Evolutionary conservation across 1,140 invertebrate genomes (phyloP), one percentile per base, ranked within the genome.

Genomic region (Musca domestica): DNA sequence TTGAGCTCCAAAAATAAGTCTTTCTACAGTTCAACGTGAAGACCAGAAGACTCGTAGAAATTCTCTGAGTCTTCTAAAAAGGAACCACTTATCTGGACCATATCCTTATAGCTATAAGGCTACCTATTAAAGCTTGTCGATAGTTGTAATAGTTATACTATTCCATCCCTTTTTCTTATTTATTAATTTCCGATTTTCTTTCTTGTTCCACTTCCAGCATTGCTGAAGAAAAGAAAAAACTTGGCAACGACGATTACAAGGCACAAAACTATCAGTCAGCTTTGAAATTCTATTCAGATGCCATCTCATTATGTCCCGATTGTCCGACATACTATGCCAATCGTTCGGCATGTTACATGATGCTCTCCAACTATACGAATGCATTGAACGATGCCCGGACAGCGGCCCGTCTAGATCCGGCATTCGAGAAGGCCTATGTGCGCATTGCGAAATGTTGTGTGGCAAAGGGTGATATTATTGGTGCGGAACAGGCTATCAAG

Each of bases 331-430:
- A 94, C 77, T 97, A 96, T 84, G 91, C 92, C 66, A 98, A 98
- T 82, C 86, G 95, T 74, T 88, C 95, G 54, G 95, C 95, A 25
- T 95, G 95, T 81, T 92, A 92, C 75, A 93, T 98, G 87, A 98
- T 97, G 95, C 78, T 97, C 64, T 88, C 89, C 66, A 89, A 90
- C 74, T 96, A 92, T 78, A 87, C 87, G 74, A 88, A 92, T 71
- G 95, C 95, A 17, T 78, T 96, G 15, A 88, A 88, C 70, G 95
- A 98, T 86, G 90, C 93, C 20, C 87, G 91, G 70, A 89, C 89
- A 81, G 87, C 93, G 65, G 84, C 95, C 22, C 83, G 87, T 49
- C 74, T 97, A 47, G 94, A 98, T 83, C 83, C 88, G 0, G 86
- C 78, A 68, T 95, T 94, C 83, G 86, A 89, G 51, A 94, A 93